A percentile compares a stretch with the other conserved stretches of the same genome.
Conservation (phyloP, 2,888 invertebrate species). For the Synergus gifuensis region DNA sequence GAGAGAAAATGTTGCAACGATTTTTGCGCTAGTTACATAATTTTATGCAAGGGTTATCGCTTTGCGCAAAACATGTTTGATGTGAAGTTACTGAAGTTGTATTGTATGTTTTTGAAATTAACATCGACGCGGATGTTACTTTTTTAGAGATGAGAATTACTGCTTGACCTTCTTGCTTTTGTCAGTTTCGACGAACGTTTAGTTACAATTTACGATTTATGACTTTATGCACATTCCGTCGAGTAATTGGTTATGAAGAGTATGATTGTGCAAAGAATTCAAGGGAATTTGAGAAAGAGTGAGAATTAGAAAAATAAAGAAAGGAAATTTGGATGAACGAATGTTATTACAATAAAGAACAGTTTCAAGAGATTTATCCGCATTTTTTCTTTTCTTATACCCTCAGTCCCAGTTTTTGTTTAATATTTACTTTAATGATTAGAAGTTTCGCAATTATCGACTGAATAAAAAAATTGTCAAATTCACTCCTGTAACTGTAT, state of each 20-base stretch:
- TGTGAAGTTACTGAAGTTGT: background rate
- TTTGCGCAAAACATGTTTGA: background rate
- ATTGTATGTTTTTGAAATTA: conserved; percentile 18
- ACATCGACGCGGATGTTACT: conserved; percentile 2
- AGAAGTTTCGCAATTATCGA: background rate
- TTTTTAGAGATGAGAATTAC: conserved; percentile 34
- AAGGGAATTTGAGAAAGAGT: conserved; percentile 36
- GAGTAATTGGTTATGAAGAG: conserved; percentile 29
- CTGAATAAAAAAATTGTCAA: background rate
- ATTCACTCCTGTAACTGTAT: background rate
- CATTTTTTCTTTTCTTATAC: conserved; percentile 45
- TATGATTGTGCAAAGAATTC: conserved; percentile 18
- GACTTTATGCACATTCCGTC: conserved; percentile 34
- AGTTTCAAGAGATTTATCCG: conserved; percentile 49
- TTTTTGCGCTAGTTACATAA: conserved; percentile 20
- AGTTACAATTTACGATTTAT: conserved; percentile 27
- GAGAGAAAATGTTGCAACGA: background rate
- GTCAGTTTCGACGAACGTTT: conserved; percentile 24
- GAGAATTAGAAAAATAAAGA: conserved; percentile 5
- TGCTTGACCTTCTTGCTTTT: conserved; percentile 37
- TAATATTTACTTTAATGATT: background rate
- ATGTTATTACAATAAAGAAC: conserved; percentile 29
- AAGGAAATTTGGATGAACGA: conserved; percentile 30
- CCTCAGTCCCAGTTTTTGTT: background rate
- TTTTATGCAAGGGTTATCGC: conserved; percentile 33